Base-by-base conservation (phyloP, 2,113 vertebrate species). In the Ammodytes dubius region DNA sequence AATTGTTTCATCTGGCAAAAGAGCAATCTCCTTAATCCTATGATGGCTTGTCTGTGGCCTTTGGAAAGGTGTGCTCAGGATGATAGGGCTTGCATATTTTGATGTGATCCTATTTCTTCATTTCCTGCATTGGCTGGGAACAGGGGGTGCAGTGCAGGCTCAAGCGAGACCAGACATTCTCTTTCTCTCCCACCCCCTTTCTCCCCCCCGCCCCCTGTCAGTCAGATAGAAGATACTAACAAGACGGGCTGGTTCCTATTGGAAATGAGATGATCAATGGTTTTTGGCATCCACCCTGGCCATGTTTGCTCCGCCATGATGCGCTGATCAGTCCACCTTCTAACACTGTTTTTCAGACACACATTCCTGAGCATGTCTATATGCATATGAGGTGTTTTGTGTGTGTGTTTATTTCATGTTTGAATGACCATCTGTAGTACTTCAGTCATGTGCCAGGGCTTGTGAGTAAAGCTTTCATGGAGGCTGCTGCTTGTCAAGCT, bases 21-120 rank as follows among this genome's bases (percentile, higher is more conserved):
- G 71, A 73, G 66, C 84, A 77, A 91, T 87, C 86, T 76, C 35
- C 19, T 81, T 66, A 85, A 83, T 65, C 77, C 85, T 54, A 50
- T 15, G 59, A 42, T 82, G 89, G 84, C 73, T 82, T 70, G 82
- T 83, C 80, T 84, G 70, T 56, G 73, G 77, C 69, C 87, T 91
- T 90, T 89, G 83, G 75, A 89, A 87, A 93, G 89, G 90, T 88
- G 85, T 80, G 79, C 81, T 77, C 27, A 10, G 78, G 87, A 92
- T 92, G 89, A 90, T 91, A 85, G 88, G 85, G 83, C 79, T 85
- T 81, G 84, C 91, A 94, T 93, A 91, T 89, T 94, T 93, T 90
- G 81, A 91, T 93, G 90, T 94, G 94, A 95, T 95, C 95, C 92
- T 82, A 93, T 95, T 95, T 95, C 93, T 94, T 95, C 84, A 94